Evolutionary conservation across 92 coral and sea anemone genomes (phyloP), one percentile per base, ranked within the genome.

Genomic region (Heliopora coerulea): DNA sequence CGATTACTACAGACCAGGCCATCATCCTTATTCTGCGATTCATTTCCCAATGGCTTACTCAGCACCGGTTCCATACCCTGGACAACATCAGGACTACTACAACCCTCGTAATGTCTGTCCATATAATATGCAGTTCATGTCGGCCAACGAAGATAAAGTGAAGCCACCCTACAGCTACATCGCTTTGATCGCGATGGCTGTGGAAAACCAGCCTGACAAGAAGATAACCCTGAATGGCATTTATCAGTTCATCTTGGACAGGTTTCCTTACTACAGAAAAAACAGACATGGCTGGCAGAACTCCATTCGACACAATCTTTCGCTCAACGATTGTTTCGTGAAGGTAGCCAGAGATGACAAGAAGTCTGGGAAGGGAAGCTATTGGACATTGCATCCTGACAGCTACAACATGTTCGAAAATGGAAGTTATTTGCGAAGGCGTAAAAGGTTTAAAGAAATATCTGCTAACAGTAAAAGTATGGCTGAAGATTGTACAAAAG

Each of bases 201-300:
- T 95, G 12, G 96, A 95, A 82, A 95, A 89, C 79, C 91, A 96
- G 11, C 99, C 96, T 9, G 99, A 95, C 78, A 95, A 95, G 89
- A 91, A 89, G 69, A 85, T 95, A 29, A 95, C 99, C 29, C 79
- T 95, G 62, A 95, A 96, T 44, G 99, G 99, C 72, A 95, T 95
- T 61, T 95, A 95, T 76, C 91, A 89, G 49, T 95, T 95, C 65
- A 95, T 95, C 62, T 83, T 95, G 87, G 99, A 95, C 82, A 73
- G 99, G 76, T 95, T 95, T 81, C 99, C 99, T 23, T 95, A 95
- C 77, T 95, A 95, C 78, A 90, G 99, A 48, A 90, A 95, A 87
- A 95, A 95, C 84, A 86, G 91, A 72, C 99, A 90, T 56, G 99
- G 99, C 32, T 95, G 99, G 99, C 99, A 95, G 86, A 95, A 95